Base-by-base conservation (phyloP, 2,888 invertebrate species). In the Erebia palarica region DNA sequence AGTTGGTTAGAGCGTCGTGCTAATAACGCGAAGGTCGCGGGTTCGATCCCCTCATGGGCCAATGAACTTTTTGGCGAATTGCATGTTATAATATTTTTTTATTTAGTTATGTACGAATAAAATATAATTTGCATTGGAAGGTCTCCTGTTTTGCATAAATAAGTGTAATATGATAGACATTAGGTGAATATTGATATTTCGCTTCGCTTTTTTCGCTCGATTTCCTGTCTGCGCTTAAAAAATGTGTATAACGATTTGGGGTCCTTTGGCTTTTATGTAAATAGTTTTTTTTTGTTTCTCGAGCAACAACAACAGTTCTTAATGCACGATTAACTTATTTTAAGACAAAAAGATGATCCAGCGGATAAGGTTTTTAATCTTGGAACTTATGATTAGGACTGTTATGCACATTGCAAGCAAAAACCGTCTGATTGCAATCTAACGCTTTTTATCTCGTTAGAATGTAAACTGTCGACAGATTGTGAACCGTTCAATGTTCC, bases 1-100 rank as follows among this genome's bases (percentile, higher is more conserved):
- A 81, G 82, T 82, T 83, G 81, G 81, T 82, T 81, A 82, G 81
- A 81, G 81, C 82, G 82, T 80, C 81, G 83, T 79, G 80, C 81
- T 82, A 81, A 82, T 83, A 83, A 81, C 81, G 79, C 83, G 82
- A 82, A 82, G 82, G 82, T 82, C 83, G 82, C 82, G 82, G 81
- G 82, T 83, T 82, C 83, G 82, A 77, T 79, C 78, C 76, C 75
- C 78, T 76, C 75, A 73, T 77, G 76, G 79, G 78, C 77, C 77
- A 78, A 67, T 65, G 69, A 36, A 75, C 70, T 72, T 75, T 77
- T 76, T 69, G 14, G 14, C 51, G 66, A 57, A 69, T 65, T 76
- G 73, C 71, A 74, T 71, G 73, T 66, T 68, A 55, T 73, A 71
- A 73, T 72, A 44, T 70, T 64, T 65, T 69, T 59, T 65, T 49